phyloP scores from a whole-genome alignment of 2,797 vertebrate genomes.

The Pempheris klunzingeri region DNA sequence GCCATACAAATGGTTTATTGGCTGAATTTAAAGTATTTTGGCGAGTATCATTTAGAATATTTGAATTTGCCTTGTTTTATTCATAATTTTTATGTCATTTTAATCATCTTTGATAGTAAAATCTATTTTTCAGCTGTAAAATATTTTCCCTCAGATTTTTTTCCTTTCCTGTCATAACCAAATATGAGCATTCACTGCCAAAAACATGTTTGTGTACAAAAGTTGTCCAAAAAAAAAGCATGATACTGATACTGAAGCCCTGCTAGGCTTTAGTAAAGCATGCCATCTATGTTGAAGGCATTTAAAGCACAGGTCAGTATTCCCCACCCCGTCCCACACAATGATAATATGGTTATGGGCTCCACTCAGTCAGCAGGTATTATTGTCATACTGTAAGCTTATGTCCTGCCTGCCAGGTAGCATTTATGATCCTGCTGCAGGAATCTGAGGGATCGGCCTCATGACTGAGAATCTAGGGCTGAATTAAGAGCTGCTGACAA shows the following conservation, averaged over 20 bases:
- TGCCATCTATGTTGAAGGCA: conserved; percentile 36
- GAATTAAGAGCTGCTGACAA: conserved; percentile 89
- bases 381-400: conserved; percentile 63
- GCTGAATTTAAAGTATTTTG: neutral
- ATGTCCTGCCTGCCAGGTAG: conserved; percentile 38
- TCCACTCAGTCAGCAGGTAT: conserved; percentile 65
- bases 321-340: conserved; percentile 30
- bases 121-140: neutral
- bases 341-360: conserved; percentile 45
- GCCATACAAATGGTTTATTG: neutral
- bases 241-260: neutral
- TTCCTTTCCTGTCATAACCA: neutral
- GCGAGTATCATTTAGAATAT: neutral
- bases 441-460: conserved; percentile 65
- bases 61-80: neutral
- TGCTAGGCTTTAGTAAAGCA: conserved; percentile 37
- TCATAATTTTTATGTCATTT: neutral
- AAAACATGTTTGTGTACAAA: conserved; percentile 13
- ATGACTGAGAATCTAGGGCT: conserved; percentile 58
- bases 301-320: conserved; percentile 36
- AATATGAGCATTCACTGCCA: neutral
- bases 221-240: neutral
- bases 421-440: conserved; percentile 64
- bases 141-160: neutral
- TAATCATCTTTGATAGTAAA: neutral